These are phyloP conservation scores for Megalurothrips usitatus DNA, from an alignment of 2,888 invertebrate species.

Conservation along the genomic window DNA sequence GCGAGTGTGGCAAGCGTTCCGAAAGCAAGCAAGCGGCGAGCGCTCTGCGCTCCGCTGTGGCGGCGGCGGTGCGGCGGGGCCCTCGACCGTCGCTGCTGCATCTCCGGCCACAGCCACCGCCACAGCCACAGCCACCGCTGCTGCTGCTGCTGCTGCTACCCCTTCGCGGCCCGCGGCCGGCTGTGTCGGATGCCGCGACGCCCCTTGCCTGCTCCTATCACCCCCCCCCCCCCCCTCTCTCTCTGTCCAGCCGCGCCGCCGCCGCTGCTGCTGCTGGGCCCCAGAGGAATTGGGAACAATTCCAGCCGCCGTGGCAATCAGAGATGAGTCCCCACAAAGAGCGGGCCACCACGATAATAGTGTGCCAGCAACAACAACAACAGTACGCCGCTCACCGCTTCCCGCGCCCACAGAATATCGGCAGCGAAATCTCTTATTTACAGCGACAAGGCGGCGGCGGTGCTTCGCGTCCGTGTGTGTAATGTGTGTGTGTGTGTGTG, in stretches of 20 bases:
- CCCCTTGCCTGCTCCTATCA: not conserved
- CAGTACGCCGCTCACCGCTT: no score
- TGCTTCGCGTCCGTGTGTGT: no score
- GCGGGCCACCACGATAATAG: no score
- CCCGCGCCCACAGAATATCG: no score
- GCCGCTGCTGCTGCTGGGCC: not conserved
- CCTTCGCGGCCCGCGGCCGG: not conserved
- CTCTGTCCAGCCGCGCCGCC: not conserved
- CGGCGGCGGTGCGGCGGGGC: no score
- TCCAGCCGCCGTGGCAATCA: slow-evolving; percentile 1
- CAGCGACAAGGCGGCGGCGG: no score
- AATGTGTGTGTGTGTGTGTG: no score
- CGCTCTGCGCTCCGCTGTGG: no score
- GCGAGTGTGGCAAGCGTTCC: slow-evolving; percentile 23
- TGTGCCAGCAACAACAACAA: no score
- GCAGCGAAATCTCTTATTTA: no score
- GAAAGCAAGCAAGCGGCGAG: no score
- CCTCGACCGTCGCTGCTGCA: no score
- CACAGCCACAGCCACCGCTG: not conserved
- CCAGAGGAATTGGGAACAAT: slow-evolving; percentile 24
- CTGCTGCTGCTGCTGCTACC: not conserved
- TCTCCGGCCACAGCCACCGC: not conserved
- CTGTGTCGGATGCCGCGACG: not conserved
- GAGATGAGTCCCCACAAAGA: not conserved
- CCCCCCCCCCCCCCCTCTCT: not conserved